Conservation (phyloP, 2,797 vertebrate species). For the Clamator glandarius region DNA sequence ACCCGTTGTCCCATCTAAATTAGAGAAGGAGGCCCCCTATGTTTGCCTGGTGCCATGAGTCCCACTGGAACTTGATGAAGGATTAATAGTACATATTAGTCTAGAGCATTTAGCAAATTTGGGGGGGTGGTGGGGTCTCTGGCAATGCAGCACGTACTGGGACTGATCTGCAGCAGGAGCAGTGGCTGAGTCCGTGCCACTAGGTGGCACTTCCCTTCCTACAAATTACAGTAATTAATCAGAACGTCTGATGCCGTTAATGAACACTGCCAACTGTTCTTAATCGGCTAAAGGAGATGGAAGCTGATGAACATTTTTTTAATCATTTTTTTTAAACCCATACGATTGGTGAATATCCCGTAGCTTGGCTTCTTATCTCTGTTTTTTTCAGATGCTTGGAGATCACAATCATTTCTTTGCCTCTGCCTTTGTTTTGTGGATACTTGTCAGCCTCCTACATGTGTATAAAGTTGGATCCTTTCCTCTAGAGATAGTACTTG, state of each 20-base stretch:
- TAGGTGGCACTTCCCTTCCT: constrained; percentile 69
- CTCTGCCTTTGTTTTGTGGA: background rate
- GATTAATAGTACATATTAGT: background rate
- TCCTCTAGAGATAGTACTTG: background rate
- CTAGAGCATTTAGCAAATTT: background rate
- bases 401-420: background rate
- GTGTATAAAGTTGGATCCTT: background rate
- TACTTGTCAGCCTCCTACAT: background rate
- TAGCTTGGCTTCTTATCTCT: background rate
- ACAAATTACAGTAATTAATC: constrained; percentile 42
- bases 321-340: background rate
- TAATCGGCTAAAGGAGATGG: background rate
- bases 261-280: background rate
- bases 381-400: background rate
- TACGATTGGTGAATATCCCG: background rate
- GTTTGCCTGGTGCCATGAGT: background rate
- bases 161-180: too few relatives aligned
- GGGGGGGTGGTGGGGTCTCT: background rate
- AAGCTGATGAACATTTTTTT: background rate
- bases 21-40: constrained; percentile 7
- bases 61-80: background rate
- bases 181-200: background rate
- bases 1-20: constrained; percentile 18
- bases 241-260: background rate
- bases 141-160: background rate